phyloP scores from a whole-genome alignment of 92 coral and sea anemone species.

The Diadumene lineata region DNA sequence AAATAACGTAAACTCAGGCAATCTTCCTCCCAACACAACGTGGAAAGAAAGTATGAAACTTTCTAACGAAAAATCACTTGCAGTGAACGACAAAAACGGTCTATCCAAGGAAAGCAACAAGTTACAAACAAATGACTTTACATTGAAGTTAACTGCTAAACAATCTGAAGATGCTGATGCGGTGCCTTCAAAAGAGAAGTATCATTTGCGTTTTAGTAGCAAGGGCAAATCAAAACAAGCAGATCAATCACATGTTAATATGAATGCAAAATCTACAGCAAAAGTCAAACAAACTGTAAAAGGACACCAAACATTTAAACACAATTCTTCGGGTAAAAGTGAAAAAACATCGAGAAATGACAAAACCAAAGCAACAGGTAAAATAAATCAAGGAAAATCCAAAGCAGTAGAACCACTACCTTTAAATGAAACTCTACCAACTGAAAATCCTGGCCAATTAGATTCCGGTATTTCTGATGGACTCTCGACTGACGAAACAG shows the following conservation, averaged over 20 bases:
- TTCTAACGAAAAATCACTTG: no score
- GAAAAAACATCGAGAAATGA: background rate
- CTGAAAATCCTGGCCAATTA: background rate
- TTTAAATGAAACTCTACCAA: background rate
- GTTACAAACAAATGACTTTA: no score
- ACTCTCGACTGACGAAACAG: background rate
- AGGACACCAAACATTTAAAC: background rate
- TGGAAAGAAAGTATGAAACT: no score
- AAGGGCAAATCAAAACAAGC: background rate
- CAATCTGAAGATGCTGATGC: background rate
- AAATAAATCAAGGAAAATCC: background rate
- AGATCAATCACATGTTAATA: background rate
- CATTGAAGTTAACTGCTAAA: background rate
- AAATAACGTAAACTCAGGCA: background rate
- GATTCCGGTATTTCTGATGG: background rate
- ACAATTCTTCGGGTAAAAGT: background rate
- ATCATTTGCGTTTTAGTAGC: background rate
- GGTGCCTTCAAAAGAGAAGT: background rate
- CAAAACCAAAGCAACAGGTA: background rate
- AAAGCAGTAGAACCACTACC: background rate
- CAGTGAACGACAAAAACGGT: no score
- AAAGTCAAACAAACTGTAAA: background rate
- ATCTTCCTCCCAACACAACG: no score
- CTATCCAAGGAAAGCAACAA: no score
- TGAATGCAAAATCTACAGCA: background rate